These are phyloP conservation scores for Taurulus bubalis DNA, from an alignment of 2,113 vertebrate genomes.

Conservation along the genomic window DNA sequence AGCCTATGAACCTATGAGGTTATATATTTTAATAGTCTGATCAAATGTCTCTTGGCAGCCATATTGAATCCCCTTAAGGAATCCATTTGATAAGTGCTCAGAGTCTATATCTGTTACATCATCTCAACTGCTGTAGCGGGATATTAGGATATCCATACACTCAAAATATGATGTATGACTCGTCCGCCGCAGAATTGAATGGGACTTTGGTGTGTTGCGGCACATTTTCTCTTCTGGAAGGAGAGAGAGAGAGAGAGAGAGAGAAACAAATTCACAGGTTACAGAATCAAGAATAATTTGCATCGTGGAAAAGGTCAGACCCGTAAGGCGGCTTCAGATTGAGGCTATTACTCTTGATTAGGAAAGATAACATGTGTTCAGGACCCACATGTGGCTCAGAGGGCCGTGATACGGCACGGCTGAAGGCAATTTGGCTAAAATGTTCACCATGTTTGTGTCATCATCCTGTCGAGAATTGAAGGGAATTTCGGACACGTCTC, in stretches of 20 bases:
- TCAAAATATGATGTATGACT: constrained; percentile 75
- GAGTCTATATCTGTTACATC: constrained; percentile 75
- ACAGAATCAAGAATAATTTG: constrained; percentile 75
- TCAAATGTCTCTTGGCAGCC: constrained; percentile 56
- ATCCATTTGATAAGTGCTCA: constrained; percentile 70
- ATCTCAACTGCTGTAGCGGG: constrained; percentile 73
- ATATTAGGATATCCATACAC: constrained; percentile 82
- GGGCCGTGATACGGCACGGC: constrained; percentile 25
- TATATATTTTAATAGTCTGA: constrained; percentile 72
- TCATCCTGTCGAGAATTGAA: constrained; percentile 11
- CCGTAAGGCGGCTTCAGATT: constrained; percentile 64
- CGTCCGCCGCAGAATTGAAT: constrained; percentile 52
- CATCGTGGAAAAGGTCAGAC: constrained; percentile 72
- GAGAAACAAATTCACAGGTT: constrained; percentile 1
- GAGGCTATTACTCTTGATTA: constrained; percentile 69
- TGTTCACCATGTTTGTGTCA: constrained; percentile 46
- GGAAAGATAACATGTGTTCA: constrained; percentile 49
- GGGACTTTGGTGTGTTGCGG: constrained; percentile 52
- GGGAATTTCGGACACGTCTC: constrained; percentile 26
- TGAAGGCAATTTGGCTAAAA: constrained; percentile 50
- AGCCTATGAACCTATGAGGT: too few species aligned
- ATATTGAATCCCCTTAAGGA: constrained; percentile 67
- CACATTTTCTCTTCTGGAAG: constrained; percentile 42
- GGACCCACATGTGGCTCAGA: constrained; percentile 39
- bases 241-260: not conserved